Conservation (phyloP, 2,888 invertebrate species). For the Sarcophaga variegata region DNA sequence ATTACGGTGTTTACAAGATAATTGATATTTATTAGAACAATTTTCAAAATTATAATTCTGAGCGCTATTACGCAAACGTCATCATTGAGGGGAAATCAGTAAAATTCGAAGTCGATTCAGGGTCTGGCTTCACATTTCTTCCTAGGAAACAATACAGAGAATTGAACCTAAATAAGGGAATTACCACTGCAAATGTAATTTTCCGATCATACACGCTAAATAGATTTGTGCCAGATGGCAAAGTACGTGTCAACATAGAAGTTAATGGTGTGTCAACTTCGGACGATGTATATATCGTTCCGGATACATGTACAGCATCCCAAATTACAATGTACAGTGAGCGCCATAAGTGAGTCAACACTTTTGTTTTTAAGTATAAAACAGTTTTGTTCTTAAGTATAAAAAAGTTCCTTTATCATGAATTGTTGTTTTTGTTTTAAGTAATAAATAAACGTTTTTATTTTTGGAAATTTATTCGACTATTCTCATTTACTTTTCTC, state of each 20-base stretch:
- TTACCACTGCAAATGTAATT: slow-evolving; percentile 5
- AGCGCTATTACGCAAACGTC: too few relatives aligned
- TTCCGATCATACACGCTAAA: slow-evolving; percentile 33
- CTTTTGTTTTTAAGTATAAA: too few relatives aligned
- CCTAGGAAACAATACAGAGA: not conserved
- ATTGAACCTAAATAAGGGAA: not conserved
- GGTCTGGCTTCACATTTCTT: too few relatives aligned
- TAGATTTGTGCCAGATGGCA: slow-evolving; percentile 29
- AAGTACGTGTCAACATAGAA: slow-evolving; percentile 6
- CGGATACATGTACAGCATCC: not conserved
- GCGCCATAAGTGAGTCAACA: too few relatives aligned
- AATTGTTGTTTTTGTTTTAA: too few relatives aligned
- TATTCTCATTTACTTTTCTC: too few relatives aligned
- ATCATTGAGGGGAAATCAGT: not conserved
- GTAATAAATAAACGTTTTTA: too few relatives aligned
- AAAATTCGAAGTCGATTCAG: not conserved
- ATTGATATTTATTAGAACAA: slow-evolving; percentile 20
- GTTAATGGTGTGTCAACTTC: not conserved
- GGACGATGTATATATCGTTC: not conserved
- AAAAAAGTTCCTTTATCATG: too few relatives aligned
- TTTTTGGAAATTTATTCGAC: too few relatives aligned
- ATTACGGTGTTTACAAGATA: slow-evolving; percentile 22
- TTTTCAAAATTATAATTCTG: not conserved
- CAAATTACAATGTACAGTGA: too few relatives aligned
- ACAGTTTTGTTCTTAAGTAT: too few relatives aligned